These are phyloP conservation scores for Turritopsis rubra DNA, from an alignment of 30 jellyfish, hydroid and myxozoan genomes.

Conservation along the genomic window DNA sequence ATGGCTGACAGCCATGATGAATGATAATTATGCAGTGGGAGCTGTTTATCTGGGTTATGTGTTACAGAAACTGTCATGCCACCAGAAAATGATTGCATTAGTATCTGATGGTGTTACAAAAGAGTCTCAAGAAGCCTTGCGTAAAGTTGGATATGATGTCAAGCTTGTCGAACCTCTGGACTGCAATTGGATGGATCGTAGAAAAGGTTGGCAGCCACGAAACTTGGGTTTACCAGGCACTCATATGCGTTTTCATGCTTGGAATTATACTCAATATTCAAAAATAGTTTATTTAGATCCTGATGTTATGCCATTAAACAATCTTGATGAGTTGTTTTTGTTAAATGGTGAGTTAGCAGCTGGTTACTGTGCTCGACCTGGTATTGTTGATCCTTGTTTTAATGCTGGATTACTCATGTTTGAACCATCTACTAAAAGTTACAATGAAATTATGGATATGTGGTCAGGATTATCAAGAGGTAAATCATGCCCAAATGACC, in stretches of 20 bases:
- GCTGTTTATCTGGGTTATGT: slow-evolving; percentile 68
- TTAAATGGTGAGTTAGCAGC: slow-evolving; percentile 89
- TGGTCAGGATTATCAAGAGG: slow-evolving; percentile 80
- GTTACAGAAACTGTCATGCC: slow-evolving; percentile 73
- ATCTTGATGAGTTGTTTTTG: slow-evolving; percentile 72
- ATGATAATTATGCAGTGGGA: slow-evolving; percentile 92
- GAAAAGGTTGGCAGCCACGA: slow-evolving; percentile 68
- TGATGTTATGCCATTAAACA: slow-evolving; percentile 76
- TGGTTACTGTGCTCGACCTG: slow-evolving; percentile 90
- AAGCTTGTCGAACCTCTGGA: slow-evolving; percentile 82
- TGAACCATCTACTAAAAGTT: slow-evolving; percentile 46
- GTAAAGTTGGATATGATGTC: slow-evolving; percentile 86
- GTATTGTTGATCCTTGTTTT: slow-evolving; percentile 90
- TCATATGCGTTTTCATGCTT: slow-evolving; percentile 95
- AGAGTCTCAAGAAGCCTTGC: slow-evolving; percentile 51
- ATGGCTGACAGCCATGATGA: slow-evolving; percentile 96
- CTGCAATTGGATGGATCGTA: slow-evolving; percentile 97
- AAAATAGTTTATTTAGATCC: slow-evolving; percentile 77
- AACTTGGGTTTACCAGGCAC: slow-evolving; percentile 92
- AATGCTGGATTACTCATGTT: slow-evolving; percentile 91
- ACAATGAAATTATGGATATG: slow-evolving; percentile 74
- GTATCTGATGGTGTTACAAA: slow-evolving; percentile 75
- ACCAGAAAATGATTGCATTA: slow-evolving; percentile 74
- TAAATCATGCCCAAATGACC: slow-evolving; percentile 85
- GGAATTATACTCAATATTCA: slow-evolving; percentile 75